Evolutionary conservation across 2,888 invertebrate genomes (phyloP), one percentile per base, ranked within the genome.

Genomic region (Acholoe squamosa): DNA sequence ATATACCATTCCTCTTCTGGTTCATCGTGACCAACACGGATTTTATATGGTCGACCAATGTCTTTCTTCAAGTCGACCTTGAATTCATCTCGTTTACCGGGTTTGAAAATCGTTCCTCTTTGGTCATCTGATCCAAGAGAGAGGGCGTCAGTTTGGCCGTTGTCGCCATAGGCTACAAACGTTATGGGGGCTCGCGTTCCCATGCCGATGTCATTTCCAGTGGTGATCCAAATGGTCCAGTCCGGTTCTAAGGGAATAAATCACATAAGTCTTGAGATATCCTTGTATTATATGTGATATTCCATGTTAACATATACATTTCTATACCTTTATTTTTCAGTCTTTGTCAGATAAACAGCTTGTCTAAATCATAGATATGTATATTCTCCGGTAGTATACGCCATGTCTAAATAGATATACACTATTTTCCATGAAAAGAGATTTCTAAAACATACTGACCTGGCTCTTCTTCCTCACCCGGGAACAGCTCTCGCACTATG

Each of bases 81-180:
- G 89, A 94, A 93, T 43, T 94, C 93, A 92, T 94, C 91, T 3
- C 89, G 91, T 7, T 54, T 61, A 12, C 89, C 91, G 10, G 67
- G 34, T 54, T 56, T 25, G 88, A 92, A 92, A 22, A n/a, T 56
- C 28, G 0, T 51, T 12, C 12, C 25, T 31, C 92, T 93, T 31
- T 93, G 92, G 28, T 54, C 31, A n/a, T 89, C 91, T 25, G 92
- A 93, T 80, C 86, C 91, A 25, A 94, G 92, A n/a, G 90, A 86
- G 0, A 91, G 25, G 28, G 94, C 93, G 34, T 93, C 93, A 5
- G 94, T 93, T 86, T 94, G 93, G 19, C 94, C 94, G 51, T 93
- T 93, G 28, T 94, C 92, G 54, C 95, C 95, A 93, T 94, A 95
- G 84, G 94, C 92, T 56, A 94, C 93, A 89, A 95, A 90, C 89